Conservation (phyloP, 2,888 invertebrate genomes). For the Diarsia dahlii region DNA sequence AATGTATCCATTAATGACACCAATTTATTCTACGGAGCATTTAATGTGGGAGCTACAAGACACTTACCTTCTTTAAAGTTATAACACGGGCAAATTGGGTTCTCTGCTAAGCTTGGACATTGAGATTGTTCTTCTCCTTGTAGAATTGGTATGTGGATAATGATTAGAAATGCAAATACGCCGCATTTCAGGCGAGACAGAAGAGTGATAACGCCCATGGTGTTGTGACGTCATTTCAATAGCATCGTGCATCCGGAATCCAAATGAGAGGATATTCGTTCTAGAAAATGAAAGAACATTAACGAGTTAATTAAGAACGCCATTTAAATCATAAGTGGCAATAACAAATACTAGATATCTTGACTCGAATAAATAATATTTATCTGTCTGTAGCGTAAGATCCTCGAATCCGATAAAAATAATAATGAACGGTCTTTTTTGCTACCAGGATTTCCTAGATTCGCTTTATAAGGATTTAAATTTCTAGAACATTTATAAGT, state of each 20-base stretch:
- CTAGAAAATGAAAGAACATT: constrained; percentile 64
- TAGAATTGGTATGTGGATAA: constrained; percentile 88
- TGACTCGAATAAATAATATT: constrained; percentile 27
- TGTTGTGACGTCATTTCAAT: constrained; percentile 87
- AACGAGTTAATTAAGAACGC: constrained; percentile 14
- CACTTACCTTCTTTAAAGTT: constrained; percentile 95
- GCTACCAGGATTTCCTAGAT: not conserved
- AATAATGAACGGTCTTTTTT: constrained; percentile 7
- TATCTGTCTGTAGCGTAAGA: constrained; percentile 18
- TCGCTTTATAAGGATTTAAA: not conserved
- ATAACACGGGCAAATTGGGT: constrained; percentile 97
- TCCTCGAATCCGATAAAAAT: constrained; percentile 27
- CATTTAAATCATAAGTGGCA: constrained; percentile 15
- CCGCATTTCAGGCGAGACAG: constrained; percentile 85
- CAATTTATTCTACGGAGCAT: constrained; percentile 8
- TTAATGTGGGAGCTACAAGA: not conserved
- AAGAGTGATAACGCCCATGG: constrained; percentile 84
- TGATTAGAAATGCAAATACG: constrained; percentile 90
- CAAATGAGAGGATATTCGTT: constrained; percentile 56
- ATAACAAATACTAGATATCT: constrained; percentile 13
- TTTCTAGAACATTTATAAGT: not conserved
- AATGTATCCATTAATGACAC: constrained; percentile 46
- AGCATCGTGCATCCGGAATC: constrained; percentile 85
- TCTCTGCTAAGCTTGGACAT: constrained; percentile 94
- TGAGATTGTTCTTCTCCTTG: constrained; percentile 90